Base-by-base conservation (phyloP, 2,113 vertebrate genomes). In the Kryptolebias marmoratus region DNA sequence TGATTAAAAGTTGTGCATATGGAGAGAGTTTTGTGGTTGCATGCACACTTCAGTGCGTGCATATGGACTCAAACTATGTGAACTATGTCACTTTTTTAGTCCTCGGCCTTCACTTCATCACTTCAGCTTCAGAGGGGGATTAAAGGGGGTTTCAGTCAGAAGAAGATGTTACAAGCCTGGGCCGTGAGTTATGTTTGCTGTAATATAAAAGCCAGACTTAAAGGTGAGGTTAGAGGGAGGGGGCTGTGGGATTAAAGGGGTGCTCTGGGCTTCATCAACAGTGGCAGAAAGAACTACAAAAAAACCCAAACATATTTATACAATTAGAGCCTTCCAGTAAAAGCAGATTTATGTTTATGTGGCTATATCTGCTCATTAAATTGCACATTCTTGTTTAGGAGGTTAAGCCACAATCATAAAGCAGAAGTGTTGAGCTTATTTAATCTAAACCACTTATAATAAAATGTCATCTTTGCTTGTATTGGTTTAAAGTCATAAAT, bases 211-310 rank as follows among this genome's bases (percentile, higher is more conserved):
- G 52, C 27, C 74, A 63, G 75, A 73, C 75, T 80, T 85, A 60
- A 86, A 85, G 77, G 61, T 74, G 63, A 79, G 67, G 60, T 27
- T 14, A 28, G 76, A 50, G 31, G 31, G 50, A 15, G 70, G 47
- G 2, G 18, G 71, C 65, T 30, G 52, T 18, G 60, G 68, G 87
- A 88, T 91, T 89, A 86, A 83, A 77, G 73, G 60, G 30, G 48
- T 22, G 30, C 81, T 75, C 88, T 91, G 90, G 61, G 70, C 71
- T 91, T 82, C 71, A 85, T 90, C 89, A 89, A 68, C 39, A 64
- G 64, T 73, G 70, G 68, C 61, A 67, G 84, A 77, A 85, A 28
- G 12, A 78, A 78, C 77, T 32, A 0, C 68, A 82, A 36, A 71
- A 71, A 64, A 81, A 86, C 85, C 83, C 80, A 75, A 67, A 47